phyloP scores from a whole-genome alignment of 35 echinoderm and acorn worm species.

The Apostichopus californicus region DNA sequence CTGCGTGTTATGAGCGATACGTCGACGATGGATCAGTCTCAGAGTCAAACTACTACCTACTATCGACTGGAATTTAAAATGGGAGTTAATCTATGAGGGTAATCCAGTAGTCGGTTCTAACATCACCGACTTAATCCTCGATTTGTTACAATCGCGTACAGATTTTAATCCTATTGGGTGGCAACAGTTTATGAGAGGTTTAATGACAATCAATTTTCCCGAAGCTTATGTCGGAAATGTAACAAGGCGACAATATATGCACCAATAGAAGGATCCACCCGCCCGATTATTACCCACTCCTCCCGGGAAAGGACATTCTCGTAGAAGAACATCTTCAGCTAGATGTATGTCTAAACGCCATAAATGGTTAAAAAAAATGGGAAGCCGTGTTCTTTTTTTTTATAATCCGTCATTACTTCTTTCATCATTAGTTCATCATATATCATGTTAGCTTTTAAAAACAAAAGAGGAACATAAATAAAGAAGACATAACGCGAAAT shows the following conservation, averaged over 20 bases:
- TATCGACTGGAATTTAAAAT: no score
- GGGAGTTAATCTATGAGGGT: no score
- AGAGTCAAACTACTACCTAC: neutral
- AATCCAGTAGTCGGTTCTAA: no score
- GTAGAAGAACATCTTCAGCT: conserved; percentile 46
- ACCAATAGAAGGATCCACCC: neutral
- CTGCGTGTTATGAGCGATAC: neutral
- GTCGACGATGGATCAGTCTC: neutral
- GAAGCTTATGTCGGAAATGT: neutral
- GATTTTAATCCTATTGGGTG: no score
- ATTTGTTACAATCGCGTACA: no score
- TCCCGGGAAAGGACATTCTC: no score
- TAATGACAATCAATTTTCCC: no score
- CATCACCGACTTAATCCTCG: no score
- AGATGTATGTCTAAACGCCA: neutral
- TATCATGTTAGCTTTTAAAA: neutral
- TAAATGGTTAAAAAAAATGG: conserved; percentile 13
- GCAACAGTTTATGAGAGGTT: no score
- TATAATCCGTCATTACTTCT: neutral
- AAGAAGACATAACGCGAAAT: neutral
- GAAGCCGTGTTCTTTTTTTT: neutral
- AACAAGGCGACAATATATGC: no score
- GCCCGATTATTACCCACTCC: no score
- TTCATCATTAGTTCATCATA: neutral
- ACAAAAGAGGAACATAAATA: no score